Conservation (phyloP, 92 coral and sea anemone species). For the Epizoanthus scotinus region DNA sequence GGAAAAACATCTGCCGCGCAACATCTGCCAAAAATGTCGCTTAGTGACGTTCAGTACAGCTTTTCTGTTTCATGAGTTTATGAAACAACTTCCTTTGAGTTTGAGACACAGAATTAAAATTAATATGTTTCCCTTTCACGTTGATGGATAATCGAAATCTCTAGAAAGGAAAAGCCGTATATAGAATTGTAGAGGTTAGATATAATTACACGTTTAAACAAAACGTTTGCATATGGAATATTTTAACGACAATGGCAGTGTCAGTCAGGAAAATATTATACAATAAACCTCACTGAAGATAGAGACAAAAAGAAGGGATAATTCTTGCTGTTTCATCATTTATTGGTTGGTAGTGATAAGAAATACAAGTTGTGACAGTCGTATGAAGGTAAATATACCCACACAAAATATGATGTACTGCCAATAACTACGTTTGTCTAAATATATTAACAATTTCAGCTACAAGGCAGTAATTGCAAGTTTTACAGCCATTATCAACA, state of each 20-base stretch:
- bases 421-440: background rate
- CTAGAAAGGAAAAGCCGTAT: background rate
- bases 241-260: conserved; percentile 9
- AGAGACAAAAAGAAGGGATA: too few relatives aligned
- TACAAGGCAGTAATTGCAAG: conserved; percentile 30
- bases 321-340: background rate
- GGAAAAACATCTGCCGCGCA: conserved; percentile 23
- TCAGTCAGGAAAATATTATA: background rate
- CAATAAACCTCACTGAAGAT: too few relatives aligned
- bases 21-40: conserved; percentile 38
- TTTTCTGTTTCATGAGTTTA: background rate
- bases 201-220: conserved; percentile 10
- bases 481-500: conserved; percentile 9
- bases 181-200: background rate
- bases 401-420: background rate
- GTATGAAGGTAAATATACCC: background rate
- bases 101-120: background rate
- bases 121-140: background rate
- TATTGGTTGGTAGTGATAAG: background rate
- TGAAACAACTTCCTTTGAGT: background rate
- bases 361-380: background rate
- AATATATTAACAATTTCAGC: background rate
- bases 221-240: conserved; percentile 26
- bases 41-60: conserved; percentile 27
- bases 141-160: background rate